A percentile compares a stretch with the other conserved stretches of the same genome.
Conservation (phyloP, 2,113 vertebrate species). For the Carollia perspicillata region DNA sequence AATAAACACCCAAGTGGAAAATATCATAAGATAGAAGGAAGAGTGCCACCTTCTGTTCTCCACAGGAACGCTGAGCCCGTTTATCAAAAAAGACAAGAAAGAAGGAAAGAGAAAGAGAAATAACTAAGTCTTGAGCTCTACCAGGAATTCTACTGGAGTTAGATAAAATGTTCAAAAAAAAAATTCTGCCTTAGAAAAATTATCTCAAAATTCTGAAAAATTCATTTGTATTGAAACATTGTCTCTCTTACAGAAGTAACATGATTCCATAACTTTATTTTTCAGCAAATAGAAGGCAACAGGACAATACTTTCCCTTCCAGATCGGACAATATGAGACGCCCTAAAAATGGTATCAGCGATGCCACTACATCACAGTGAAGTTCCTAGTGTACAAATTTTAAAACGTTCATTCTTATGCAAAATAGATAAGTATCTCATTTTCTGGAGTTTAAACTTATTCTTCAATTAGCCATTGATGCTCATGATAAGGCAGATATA, state of each 20-base stretch:
- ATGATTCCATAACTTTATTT: neutral
- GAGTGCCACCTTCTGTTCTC: conserved; percentile 51
- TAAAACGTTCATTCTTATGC: neutral
- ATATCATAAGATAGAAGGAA: conserved; percentile 23
- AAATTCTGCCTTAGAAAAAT: neutral
- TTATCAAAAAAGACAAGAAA: neutral
- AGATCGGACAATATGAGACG: neutral
- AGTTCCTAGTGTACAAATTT: neutral
- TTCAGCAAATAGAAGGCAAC: neutral
- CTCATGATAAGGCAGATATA: neutral
- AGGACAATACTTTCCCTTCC: neutral
- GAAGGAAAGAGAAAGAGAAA: neutral
- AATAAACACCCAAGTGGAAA: conserved; percentile 13
- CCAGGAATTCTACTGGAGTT: neutral
- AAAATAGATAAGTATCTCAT: neutral
- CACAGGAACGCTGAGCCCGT: neutral
- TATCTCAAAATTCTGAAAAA: neutral
- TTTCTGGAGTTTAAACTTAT: neutral
- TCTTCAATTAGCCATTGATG: neutral
- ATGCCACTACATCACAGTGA: neutral
- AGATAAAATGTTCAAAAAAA: neutral
- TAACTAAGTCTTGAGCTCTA: neutral
- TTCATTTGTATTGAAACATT: neutral
- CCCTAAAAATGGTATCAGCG: neutral
- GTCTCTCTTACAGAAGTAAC: neutral